Base-by-base conservation (phyloP, 2,888 invertebrate genomes). In the Serripes groenlandicus region DNA sequence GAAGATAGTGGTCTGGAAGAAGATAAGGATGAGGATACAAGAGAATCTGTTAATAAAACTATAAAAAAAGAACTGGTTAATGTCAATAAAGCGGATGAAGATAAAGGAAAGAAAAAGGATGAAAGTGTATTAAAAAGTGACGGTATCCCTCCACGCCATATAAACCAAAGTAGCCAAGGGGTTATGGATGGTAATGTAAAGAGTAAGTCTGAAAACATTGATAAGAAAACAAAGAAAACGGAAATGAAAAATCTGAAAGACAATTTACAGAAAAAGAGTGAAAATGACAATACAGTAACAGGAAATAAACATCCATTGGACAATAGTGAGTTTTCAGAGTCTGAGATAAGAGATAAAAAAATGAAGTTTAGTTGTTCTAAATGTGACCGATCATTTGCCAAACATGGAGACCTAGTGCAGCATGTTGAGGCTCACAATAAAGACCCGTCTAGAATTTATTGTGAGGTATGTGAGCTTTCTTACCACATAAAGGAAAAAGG, bases 391-490 rank as follows among this genome's bases (percentile, higher is more conserved):
- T 72, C 84, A 21, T 84, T 84, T 75, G 64, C 78, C 18, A 78
- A 73, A 52, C 78, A 84, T 35, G 64, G 60, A 15, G 84, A 84
- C 23, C 75, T 84, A 18, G 74, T 66, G 7, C 54, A 58, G 30
- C 84, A 84, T 78, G 78, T 78, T 5, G 68, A 64, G 49, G 73
- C 60, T 3, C 84, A 84, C 75, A 66, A 66, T 11, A 78, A 72
- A 35, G 84, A 84, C 72, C 81, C 84, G 18, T 66, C 52, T 37
- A 34, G 64, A 49, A 32, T 81, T 11, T 78, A 81, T 30, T 84
- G 84, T 73, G 84, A 81, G 52, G 73, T 84, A 21, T 84, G 84
- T 69, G 75, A 78, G 37, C 52, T 75, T n/a, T 74, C 84, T 1
- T 84, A 75, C 56, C 73, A 68, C 30, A 26, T 64, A 23, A 77